phyloP scores from a whole-genome alignment of 2,113 vertebrate species.

The Jacana jacana region DNA sequence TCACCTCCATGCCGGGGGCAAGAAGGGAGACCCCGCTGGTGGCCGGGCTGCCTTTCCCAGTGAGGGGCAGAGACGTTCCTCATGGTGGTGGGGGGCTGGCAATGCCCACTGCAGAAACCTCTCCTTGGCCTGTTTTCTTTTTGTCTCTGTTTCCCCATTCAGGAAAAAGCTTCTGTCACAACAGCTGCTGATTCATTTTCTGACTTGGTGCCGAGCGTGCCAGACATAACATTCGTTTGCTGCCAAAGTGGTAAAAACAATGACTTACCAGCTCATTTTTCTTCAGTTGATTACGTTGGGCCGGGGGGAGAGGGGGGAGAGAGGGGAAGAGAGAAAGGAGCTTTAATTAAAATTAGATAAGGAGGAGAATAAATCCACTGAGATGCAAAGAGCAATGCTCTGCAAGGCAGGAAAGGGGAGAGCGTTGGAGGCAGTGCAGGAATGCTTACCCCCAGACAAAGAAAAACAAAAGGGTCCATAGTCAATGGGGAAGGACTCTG shows the following conservation, averaged over 20 bases:
- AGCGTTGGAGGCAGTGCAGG: not conserved
- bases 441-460: not conserved
- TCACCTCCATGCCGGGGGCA: rapidly evolving
- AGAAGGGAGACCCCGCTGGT: not conserved
- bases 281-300: conserved; percentile 23
- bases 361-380: conserved; percentile 18
- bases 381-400: not conserved
- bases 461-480: not conserved
- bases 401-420: not conserved
- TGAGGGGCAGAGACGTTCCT: not conserved
- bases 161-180: conserved; percentile 68
- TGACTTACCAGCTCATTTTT: conserved; percentile 68
- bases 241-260: conserved; percentile 65
- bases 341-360: conserved; percentile 57
- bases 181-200: conserved; percentile 73
- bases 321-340: not conserved
- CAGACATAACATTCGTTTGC: conserved; percentile 70
- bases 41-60: not conserved
- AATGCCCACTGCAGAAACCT: not conserved
- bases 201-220: conserved; percentile 65
- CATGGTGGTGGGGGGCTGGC: not conserved
- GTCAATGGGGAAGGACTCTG: not conserved
- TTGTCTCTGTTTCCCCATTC: conserved; percentile 64
- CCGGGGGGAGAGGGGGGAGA: not conserved
- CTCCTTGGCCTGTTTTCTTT: conserved; percentile 42